A percentile compares a stretch with the other conserved stretches of the same genome.
Evolutionary conservation across 2,113 vertebrate species (phyloP).

Genomic region (Alouatta palliata): DNA sequence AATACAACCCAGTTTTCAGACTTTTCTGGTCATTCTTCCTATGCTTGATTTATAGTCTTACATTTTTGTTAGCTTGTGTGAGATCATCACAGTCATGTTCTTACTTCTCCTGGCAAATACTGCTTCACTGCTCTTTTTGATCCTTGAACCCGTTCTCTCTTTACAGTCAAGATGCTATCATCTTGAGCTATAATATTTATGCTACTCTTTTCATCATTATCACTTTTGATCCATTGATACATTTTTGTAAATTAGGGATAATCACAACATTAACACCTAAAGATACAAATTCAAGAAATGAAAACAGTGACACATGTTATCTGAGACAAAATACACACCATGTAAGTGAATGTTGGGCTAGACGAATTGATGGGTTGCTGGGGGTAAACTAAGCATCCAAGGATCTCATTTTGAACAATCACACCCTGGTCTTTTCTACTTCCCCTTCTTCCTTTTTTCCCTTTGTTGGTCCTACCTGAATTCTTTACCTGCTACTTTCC

Average conservation of each 20-base stretch:
- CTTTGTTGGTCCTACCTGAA: background rate
- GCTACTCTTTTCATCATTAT: background rate
- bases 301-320: constrained; percentile 2
- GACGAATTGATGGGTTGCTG: background rate
- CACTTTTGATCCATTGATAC: background rate
- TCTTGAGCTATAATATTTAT: background rate
- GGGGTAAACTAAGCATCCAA: background rate
- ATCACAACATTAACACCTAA: background rate
- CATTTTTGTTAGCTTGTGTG: background rate
- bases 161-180: background rate
- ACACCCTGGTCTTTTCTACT: background rate
- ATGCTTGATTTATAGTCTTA: background rate
- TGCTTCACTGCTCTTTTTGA: background rate
- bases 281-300: background rate
- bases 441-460: background rate
- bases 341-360: background rate
- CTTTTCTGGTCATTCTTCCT: background rate
- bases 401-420: background rate
- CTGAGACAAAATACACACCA: background rate
- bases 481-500: background rate
- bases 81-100: background rate
- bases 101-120: background rate
- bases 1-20: constrained; percentile 9
- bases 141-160: background rate
- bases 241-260: constrained; percentile 24